Base-by-base conservation (phyloP, 1,140 invertebrate genomes). In the Sitobion miscanthi region DNA sequence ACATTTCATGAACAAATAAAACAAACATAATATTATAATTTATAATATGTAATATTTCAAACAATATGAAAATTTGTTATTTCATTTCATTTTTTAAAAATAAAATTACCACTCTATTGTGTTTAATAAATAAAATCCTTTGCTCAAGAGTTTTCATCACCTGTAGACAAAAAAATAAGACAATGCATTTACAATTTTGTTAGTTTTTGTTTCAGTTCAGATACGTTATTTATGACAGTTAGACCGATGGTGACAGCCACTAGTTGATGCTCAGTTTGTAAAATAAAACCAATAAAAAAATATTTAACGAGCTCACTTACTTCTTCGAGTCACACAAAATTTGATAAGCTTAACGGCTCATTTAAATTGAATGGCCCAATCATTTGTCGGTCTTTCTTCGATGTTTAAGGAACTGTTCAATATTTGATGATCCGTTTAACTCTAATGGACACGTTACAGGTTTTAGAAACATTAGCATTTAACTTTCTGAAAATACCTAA, bases 281-380 rank as follows among this genome's bases (percentile, higher is more conserved):
- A 7, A 77, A 77, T 77, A 77, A 77, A 77, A 77, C n/a, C 62
- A 77, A 77, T n/a, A n/a, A 77, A 77, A 77, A 77, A 77, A n/a
- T 77, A 77, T 77, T 77, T 77, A n/a, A 77, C 30, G 62, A 69
- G n/a, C n/a, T 77, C 62, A 77, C 5, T 77, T 77, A 35, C 30
- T 69, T 69, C 11, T 77, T 35, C 14, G 62, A 30, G n/a, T 77
- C 30, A 14, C 62, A 77, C 62, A n/a, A 77, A 77, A 77, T n/a
- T 77, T 77, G 62, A 77, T 77, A 77, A 77, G 62, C 62, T 77
- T 77, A 77, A n/a, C 62, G 14, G 62, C 62, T 77, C 62, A n/a
- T 77, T 77, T 77, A 77, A n/a, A 77, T 77, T 35, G 62, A 77
- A 77, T 77, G n/a, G 62, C 62, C 11, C 14, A 77, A 77, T 77